Base-by-base conservation (phyloP, 2,113 vertebrate genomes). In the Brachyhypopomus occidentalis region DNA sequence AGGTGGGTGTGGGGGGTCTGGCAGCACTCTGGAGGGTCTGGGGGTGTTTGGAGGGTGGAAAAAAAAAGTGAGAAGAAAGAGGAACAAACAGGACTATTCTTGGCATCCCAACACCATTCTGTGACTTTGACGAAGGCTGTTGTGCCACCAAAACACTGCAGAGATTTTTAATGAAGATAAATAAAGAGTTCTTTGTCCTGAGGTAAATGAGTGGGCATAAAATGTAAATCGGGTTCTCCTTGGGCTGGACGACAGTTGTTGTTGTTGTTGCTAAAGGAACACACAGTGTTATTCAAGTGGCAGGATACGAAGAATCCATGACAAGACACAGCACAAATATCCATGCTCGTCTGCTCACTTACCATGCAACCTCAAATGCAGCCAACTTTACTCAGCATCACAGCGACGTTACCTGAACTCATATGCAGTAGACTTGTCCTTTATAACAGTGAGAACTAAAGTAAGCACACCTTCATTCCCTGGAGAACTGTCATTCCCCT, bases 131-230 rank as follows among this genome's bases (percentile, higher is more conserved):
- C 82, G 64, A 81, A 85, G 59, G 60, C 79, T 77, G 80, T 69
- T 78, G 74, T 76, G 83, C 71, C 79, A 71, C 80, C 70, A 80
- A 72, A 86, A 85, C 77, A 81, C 83, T 77, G 72, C 75, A 75
- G 76, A 77, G 84, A 59, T 84, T 89, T 85, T 85, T 56, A 88
- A 89, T 86, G 72, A 88, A 86, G 84, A 71, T 19, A 70, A 25
- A 88, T 82, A 91, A 90, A 87, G 75, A 73, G 11, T 78, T 77
- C 72, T 86, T 77, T 83, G 22, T 90, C 81, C 22, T 66, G 74
- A 56, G 72, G 72, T 12, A 77, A 85, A 80, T 41, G 27, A 67
- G 58, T 67, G 80, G 48, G 66, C 30, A 64, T 67, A 84, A 73
- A 60, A 72, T 60, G 45, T 77, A 64, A 72, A 72, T 52, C 14